Conservation (phyloP, 2,797 vertebrate genomes). For the Garrulus glandarius region DNA sequence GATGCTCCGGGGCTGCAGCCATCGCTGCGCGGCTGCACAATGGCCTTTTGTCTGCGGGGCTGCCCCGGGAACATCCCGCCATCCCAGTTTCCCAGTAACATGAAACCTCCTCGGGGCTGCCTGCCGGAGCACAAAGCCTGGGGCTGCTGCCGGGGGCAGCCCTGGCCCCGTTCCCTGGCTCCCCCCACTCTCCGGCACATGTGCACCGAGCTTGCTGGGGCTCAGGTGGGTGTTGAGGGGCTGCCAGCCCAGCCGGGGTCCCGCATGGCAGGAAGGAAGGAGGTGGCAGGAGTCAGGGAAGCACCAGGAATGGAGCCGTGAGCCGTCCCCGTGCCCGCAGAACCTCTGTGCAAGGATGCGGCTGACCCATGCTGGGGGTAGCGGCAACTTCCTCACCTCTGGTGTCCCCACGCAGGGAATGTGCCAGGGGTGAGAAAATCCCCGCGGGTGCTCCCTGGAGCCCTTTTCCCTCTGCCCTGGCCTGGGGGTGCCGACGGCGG, state of each 20-base stretch:
- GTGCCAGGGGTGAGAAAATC: background rate
- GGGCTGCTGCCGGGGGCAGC: background rate
- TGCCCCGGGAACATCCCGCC: constrained; percentile 44
- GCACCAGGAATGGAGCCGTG: fast-evolving
- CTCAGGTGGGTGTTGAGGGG: background rate
- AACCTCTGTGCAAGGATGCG: fast-evolving
- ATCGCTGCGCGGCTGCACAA: constrained; percentile 5
- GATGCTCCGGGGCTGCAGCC: background rate
- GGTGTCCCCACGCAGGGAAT: background rate
- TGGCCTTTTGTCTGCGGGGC: constrained; percentile 52
- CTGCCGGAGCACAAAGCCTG: constrained; percentile 18
- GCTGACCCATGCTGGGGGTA: fast-evolving
- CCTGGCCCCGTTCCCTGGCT: background rate
- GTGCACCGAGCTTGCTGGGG: background rate
- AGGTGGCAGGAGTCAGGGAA: background rate
- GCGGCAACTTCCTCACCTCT: fast-evolving
- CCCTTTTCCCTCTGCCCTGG: background rate
- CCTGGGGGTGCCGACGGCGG: background rate
- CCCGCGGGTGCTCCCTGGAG: background rate
- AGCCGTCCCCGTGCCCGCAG: fast-evolving
- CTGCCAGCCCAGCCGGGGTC: background rate
- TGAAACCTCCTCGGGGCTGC: constrained; percentile 53
- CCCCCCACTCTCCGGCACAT: fast-evolving
- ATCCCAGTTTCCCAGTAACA: constrained; percentile 53
- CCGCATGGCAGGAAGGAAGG: fast-evolving